Evolutionary conservation across 2,888 invertebrate species (phyloP).

Genomic region (Cistogaster globosa): DNA sequence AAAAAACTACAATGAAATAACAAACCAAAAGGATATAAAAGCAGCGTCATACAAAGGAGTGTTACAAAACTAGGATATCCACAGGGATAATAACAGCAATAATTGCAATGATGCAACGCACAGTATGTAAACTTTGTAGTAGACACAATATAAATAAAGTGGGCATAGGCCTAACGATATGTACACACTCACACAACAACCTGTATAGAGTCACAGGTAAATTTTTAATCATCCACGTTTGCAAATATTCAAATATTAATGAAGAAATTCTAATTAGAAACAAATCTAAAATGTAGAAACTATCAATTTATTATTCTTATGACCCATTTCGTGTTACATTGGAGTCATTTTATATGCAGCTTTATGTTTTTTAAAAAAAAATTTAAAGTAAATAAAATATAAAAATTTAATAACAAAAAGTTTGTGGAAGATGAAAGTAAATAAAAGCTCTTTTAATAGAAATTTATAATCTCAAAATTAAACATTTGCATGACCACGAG

Average conservation of each 20-base stretch:
- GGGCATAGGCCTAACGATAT: background rate
- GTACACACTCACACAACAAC: background rate
- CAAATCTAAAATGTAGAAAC: conserved; percentile 5
- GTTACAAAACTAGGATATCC: conserved; percentile 43
- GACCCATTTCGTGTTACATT: conserved; percentile 16
- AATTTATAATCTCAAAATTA: too few relatives aligned
- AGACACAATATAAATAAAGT: background rate
- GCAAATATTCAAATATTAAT: conserved; percentile 13
- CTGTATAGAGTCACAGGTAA: background rate
- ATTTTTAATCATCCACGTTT: background rate
- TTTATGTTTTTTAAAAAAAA: too few relatives aligned
- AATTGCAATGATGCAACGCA: conserved; percentile 16
- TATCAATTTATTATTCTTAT: background rate
- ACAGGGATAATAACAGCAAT: background rate
- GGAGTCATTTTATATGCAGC: too few relatives aligned
- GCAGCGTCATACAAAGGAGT: conserved; percentile 1
- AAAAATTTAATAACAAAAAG: too few relatives aligned
- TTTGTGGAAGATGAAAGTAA: too few relatives aligned
- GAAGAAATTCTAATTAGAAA: conserved; percentile 44
- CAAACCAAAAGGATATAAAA: conserved; percentile 1
- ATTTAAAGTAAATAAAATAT: too few relatives aligned
- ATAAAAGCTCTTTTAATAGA: too few relatives aligned
- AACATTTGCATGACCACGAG: too few relatives aligned
- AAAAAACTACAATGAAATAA: background rate
- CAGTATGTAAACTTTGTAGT: background rate